These are phyloP conservation scores for Wasmannia auropunctata DNA, from an alignment of 1,140 invertebrate genomes.

Conservation along the genomic window DNA sequence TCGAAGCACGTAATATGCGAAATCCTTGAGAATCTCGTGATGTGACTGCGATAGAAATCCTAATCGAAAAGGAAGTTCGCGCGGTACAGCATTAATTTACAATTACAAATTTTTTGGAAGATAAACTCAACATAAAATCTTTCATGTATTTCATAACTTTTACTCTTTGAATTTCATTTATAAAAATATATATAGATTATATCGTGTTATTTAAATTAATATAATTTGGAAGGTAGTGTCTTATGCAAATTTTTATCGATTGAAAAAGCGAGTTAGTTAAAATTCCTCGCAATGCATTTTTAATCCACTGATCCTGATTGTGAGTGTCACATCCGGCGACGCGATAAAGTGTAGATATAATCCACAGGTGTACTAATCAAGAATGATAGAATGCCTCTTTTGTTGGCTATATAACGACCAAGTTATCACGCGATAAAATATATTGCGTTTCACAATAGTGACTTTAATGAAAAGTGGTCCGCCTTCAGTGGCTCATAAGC, in stretches of 20 bases:
- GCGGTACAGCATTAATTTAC: background rate
- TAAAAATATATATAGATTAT: background rate
- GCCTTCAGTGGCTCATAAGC: slow-evolving; percentile 80
- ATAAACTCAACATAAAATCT: background rate
- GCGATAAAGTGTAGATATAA: slow-evolving; percentile 45
- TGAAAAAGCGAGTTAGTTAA: too few relatives aligned
- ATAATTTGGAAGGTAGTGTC: background rate
- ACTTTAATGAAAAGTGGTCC: slow-evolving; percentile 71
- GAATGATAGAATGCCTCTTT: slow-evolving; percentile 48
- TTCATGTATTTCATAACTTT: too few relatives aligned
- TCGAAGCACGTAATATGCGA: background rate
- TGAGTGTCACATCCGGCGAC: background rate
- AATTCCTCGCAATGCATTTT: background rate
- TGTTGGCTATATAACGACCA: slow-evolving; percentile 23
- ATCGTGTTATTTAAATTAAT: background rate
- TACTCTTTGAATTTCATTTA: background rate
- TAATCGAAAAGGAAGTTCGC: background rate
- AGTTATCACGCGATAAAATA: slow-evolving; percentile 56
- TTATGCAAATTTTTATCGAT: background rate
- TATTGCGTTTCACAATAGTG: slow-evolving; percentile 75
- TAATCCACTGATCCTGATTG: background rate
- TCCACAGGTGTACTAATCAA: slow-evolving; percentile 22
- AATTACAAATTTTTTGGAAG: background rate
- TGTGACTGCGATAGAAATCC: background rate
- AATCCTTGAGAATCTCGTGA: background rate